A percentile compares a stretch with the other conserved stretches of the same genome.
Evolutionary conservation across 1,140 invertebrate genomes (phyloP).

Genomic region (Caenorhabditis brenneri): DNA sequence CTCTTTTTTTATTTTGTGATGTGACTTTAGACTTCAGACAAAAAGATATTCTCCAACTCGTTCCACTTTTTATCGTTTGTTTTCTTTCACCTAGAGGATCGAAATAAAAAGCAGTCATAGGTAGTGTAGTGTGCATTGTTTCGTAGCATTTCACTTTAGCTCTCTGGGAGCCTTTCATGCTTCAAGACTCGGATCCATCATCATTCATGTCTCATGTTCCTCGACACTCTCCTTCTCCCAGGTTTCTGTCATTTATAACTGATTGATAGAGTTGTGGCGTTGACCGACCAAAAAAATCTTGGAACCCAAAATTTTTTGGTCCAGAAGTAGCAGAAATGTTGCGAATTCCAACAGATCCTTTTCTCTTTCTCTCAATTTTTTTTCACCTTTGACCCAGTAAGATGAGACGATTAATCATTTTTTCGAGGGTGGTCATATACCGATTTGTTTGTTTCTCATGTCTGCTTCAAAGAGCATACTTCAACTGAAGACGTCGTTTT

Average conservation of each 20-base stretch:
- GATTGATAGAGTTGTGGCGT: neutral
- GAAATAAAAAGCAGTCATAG: neutral
- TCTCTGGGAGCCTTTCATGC: neutral
- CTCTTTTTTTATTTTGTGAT: neutral
- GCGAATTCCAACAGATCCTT: neutral
- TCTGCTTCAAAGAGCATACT: neutral
- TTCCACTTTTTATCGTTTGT: neutral
- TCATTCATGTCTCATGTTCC: slow-evolving; percentile 41
- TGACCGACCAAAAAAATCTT: neutral
- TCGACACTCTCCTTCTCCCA: neutral
- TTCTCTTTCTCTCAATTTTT: too few species aligned
- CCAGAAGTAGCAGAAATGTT: neutral
- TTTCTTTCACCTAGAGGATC: neutral
- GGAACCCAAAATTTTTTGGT: neutral
- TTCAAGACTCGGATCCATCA: slow-evolving; percentile 2
- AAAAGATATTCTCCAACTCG: neutral
- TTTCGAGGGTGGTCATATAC: slow-evolving; percentile 10
- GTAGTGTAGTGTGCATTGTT: slow-evolving; percentile 24
- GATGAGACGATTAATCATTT: neutral
- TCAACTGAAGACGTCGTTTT: neutral
- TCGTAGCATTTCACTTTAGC: neutral
- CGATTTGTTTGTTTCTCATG: slow-evolving; percentile 20
- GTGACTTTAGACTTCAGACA: neutral
- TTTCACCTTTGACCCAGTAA: slow-evolving; percentile 5
- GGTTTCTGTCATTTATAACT: neutral